A percentile compares a stretch with the other conserved stretches of the same genome.
These are phyloP conservation scores for Phoenicopterus ruber DNA, from an alignment of 2,113 vertebrate genomes.

Conservation along the genomic window DNA sequence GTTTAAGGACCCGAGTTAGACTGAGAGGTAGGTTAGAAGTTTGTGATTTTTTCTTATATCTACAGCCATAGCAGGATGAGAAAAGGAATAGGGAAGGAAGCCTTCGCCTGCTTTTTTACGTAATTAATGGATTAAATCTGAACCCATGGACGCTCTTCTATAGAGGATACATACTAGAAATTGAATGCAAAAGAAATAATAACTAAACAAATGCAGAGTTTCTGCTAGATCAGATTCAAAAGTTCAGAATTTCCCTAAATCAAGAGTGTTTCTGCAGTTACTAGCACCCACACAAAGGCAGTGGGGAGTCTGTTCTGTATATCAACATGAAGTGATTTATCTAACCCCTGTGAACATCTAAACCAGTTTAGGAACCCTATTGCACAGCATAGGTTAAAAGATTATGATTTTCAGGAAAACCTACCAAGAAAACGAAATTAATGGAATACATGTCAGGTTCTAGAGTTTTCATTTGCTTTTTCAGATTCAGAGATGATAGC, in stretches of 20 bases:
- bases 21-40: neutral
- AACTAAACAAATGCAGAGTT: neutral
- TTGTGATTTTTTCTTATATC: neutral
- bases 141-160: neutral
- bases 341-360: neutral
- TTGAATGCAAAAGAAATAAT: neutral
- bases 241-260: neutral
- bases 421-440: neutral
- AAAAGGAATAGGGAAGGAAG: neutral
- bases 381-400: neutral
- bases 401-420: neutral
- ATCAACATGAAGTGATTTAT: neutral
- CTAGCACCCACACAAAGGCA: neutral
- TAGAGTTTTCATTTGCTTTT: neutral
- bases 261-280: neutral
- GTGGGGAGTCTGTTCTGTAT: neutral
- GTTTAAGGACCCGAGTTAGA: neutral
- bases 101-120: neutral
- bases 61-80: neutral
- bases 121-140: neutral
- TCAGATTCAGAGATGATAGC: neutral
- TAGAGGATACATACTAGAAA: neutral
- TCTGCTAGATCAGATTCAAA: neutral
- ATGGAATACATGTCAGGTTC: neutral
- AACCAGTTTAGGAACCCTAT: neutral